Percentiles rank a stretch among this genome's conserved stretches.
These are phyloP conservation scores for Diachrysia chrysitis DNA, from an alignment of 2,888 invertebrate genomes.

Conservation along the genomic window DNA sequence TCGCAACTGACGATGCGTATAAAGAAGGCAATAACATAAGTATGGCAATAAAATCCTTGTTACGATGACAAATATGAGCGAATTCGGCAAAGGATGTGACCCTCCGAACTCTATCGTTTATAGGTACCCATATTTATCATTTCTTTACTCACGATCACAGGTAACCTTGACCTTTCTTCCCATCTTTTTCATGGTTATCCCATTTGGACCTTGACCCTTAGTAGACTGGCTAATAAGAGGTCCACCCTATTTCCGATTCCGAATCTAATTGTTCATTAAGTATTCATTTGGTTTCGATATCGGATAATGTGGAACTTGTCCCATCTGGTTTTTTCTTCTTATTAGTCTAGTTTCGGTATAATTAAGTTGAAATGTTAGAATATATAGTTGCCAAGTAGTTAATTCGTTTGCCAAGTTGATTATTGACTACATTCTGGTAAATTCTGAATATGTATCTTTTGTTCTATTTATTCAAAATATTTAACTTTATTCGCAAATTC, in stretches of 20 bases:
- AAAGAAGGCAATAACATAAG: slow-evolving; percentile 53
- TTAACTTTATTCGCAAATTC: no score
- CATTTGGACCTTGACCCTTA: slow-evolving; percentile 27
- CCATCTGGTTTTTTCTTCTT: slow-evolving; percentile 16
- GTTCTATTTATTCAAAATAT: no score
- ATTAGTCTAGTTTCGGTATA: slow-evolving; percentile 8
- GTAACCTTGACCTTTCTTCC: slow-evolving; percentile 36
- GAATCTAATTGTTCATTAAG: slow-evolving; percentile 63
- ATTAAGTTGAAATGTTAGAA: neutral
- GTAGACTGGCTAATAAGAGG: slow-evolving; percentile 54
- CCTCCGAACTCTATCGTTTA: slow-evolving; percentile 47
- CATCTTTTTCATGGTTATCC: neutral
- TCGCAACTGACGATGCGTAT: slow-evolving; percentile 34
- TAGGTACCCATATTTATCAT: slow-evolving; percentile 47
- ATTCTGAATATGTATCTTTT: no score
- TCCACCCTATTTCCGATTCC: slow-evolving; percentile 49
- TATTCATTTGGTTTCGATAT: slow-evolving; percentile 55
- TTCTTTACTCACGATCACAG: slow-evolving; percentile 26
- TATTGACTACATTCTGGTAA: no score
- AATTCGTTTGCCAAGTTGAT: no score
- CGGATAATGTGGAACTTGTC: slow-evolving; percentile 31
- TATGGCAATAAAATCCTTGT: slow-evolving; percentile 54
- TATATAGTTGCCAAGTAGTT: no score
- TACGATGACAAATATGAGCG: slow-evolving; percentile 54
- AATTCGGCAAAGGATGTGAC: slow-evolving; percentile 33